phyloP scores from a whole-genome alignment of 2,113 vertebrate genomes.

The Stegostoma tigrinum region DNA sequence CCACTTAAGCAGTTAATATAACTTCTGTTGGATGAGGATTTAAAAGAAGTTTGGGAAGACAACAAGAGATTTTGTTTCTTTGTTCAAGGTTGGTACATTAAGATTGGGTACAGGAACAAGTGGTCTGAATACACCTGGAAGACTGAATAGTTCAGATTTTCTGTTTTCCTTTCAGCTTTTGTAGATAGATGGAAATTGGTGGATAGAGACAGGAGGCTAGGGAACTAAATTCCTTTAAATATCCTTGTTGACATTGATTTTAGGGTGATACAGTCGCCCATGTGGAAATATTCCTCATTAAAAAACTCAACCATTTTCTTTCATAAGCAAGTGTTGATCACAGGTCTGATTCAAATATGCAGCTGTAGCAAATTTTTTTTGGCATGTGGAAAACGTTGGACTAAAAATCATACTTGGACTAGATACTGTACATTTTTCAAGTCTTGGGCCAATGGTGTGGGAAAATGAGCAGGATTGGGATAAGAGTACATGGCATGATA shows the following conservation, averaged over 20 bases:
- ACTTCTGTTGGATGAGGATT: not conserved
- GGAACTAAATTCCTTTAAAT: not conserved
- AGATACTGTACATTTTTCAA: constrained; percentile 18
- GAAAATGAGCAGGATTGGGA: too few relatives aligned
- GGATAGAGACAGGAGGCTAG: not conserved
- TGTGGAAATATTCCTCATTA: not conserved
- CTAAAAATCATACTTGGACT: constrained; percentile 15
- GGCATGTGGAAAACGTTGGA: not conserved
- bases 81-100: not conserved
- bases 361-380: not conserved
- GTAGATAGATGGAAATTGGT: not conserved
- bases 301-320: not conserved
- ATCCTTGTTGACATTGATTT: not conserved
- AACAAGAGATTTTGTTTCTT: not conserved
- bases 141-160: not conserved
- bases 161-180: not conserved
- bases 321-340: not conserved
- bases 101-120: not conserved
- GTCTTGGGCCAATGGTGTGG: not conserved
- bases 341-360: not conserved
- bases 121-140: not conserved
- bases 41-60: not conserved
- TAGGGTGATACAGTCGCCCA: too few relatives aligned
- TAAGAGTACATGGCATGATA: not conserved
- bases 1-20: not conserved